A percentile compares a stretch with the other conserved stretches of the same genome.
Evolutionary conservation across 2,113 vertebrate species (phyloP).

Genomic region (Lepidothrix coronata): DNA sequence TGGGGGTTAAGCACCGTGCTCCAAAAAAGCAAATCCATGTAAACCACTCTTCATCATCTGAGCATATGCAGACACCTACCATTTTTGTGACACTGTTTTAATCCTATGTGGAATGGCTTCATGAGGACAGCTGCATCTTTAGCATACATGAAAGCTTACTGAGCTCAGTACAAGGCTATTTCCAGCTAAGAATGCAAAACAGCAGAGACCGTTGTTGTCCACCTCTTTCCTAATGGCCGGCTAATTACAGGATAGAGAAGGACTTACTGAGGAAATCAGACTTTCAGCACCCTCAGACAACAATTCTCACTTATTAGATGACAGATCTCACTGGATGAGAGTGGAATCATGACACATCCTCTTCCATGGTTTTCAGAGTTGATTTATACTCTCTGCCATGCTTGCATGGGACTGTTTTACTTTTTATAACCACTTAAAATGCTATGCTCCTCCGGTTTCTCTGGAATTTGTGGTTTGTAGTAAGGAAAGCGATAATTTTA

Average conservation of each 20-base stretch:
- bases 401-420: background rate
- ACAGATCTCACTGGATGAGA: background rate
- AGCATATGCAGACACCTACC: constrained; percentile 14
- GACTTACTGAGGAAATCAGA: background rate
- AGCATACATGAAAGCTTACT: background rate
- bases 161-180: background rate
- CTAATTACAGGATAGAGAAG: background rate
- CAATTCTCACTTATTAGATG: background rate
- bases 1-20: background rate
- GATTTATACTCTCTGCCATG: background rate
- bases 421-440: background rate
- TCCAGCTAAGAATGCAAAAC: background rate
- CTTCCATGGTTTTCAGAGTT: background rate
- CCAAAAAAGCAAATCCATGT: background rate
- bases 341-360: background rate
- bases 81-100: background rate
- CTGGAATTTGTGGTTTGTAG: background rate
- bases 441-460: background rate
- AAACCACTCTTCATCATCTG: constrained; percentile 16
- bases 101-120: background rate
- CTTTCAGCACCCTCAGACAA: background rate
- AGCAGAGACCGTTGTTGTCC: background rate
- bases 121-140: background rate
- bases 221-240: background rate
- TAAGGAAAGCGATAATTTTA: background rate